Base-by-base conservation (phyloP, 2,113 vertebrate genomes). In the Gobius niger region DNA sequence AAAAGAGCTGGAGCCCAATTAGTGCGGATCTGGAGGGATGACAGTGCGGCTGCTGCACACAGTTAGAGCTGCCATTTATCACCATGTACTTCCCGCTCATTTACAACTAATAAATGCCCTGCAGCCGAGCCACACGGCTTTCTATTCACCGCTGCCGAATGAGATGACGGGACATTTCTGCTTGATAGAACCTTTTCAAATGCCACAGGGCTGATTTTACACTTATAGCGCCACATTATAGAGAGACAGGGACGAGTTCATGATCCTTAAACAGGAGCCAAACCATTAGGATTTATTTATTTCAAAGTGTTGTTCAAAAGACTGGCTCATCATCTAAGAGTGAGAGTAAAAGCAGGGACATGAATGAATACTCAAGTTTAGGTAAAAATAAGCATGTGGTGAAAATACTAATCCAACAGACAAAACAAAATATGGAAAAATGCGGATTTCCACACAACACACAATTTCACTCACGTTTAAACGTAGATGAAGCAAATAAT, bases 21-120 rank as follows among this genome's bases (percentile, higher is more conserved):
- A 84, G 70, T 54, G 77, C 5, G 57, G 73, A 78, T 13, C 63
- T 68, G 56, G 70, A 42, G 42, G 49, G 68, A 78, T 73, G 65
- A 76, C 75, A 76, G 52, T 1, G 70, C 40, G 24, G 41, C 77
- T 77, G 77, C 75, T 76, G 68, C 67, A 67, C 50, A 59, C 52
- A 49, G 77, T 85, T 68, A 72, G 65, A 83, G 44, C 63, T 74
- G 71, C 67, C 78, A 85, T 84, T 77, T 77, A 78, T 83, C 77
- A 79, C 68, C 75, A 63, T 72, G 73, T 73, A 68, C 63, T 78
- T 61, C 47, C 65, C 59, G 51, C 70, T 84, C 68, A 82, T 75
- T 86, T 79, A 84, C 70, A 78, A 75, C 47, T 77, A 80, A 68
- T 76, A 84, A 82, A 79, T 68, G 52, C 73, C 79, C 67, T 68